Evolutionary conservation across 2,888 invertebrate genomes (phyloP).

Genomic region (Microctonus aethiopoides): DNA sequence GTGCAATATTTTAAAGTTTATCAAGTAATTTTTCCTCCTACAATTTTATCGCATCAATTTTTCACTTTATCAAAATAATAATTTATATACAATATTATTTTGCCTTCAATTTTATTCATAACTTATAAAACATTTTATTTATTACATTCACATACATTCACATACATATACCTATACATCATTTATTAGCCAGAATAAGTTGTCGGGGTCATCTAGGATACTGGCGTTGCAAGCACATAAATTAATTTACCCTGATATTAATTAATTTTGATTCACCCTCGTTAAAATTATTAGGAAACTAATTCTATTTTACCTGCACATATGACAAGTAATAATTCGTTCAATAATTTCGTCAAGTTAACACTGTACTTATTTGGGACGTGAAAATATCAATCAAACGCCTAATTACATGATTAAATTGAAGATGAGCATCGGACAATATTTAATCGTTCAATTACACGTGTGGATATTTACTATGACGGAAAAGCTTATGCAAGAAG

Average conservation of each 20-base stretch:
- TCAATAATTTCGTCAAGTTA: background rate
- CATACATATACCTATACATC: no score
- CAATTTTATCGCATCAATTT: no score
- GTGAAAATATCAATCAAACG: background rate
- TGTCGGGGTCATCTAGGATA: background rate
- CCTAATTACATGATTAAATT: background rate
- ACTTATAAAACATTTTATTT: no score
- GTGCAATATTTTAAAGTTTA: no score
- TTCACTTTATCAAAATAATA: no score
- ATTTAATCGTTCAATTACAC: no score
- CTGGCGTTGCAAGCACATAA: background rate
- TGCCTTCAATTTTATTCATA: no score
- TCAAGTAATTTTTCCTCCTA: no score
- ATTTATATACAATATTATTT: no score
- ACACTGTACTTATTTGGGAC: background rate
- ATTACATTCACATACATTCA: background rate
- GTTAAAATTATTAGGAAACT: background rate
- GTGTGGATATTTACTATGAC: no score
- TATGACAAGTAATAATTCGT: background rate
- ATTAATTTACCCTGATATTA: background rate
- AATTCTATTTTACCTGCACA: background rate
- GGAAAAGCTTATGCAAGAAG: no score
- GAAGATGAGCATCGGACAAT: background rate
- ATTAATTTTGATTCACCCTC: background rate
- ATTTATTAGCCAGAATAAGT: background rate